Evolutionary conservation across 2,797 vertebrate species (phyloP).

Genomic region (Clarias platycephalus): DNA sequence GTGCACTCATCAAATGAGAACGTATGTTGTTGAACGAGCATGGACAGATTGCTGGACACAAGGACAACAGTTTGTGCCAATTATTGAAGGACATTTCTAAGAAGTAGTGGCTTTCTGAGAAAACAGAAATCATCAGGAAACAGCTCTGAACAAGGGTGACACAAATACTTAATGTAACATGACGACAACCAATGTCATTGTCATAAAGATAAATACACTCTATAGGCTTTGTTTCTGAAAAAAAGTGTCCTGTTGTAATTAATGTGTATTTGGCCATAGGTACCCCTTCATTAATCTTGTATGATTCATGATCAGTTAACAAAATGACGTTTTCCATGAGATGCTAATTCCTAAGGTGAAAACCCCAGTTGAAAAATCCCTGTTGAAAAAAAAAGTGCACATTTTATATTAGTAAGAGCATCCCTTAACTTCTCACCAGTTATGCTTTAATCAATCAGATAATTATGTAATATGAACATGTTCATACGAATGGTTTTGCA

Average conservation of each 20-base stretch:
- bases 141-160: neutral
- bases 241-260: constrained; percentile 6
- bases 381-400: neutral
- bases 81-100: constrained; percentile 10
- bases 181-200: neutral
- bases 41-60: constrained; percentile 38
- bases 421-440: neutral
- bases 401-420: constrained; percentile 3
- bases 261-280: constrained; percentile 19
- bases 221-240: neutral
- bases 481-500: constrained; percentile 2
- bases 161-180: neutral
- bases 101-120: constrained; percentile 16
- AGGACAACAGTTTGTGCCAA: constrained; percentile 22
- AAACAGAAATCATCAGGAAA: neutral
- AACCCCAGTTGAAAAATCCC: too few species aligned
- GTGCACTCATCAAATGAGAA: constrained; percentile 14
- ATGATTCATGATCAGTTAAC: neutral
- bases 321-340: neutral
- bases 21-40: constrained; percentile 29
- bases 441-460: neutral
- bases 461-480: neutral
- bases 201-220: constrained; percentile 6
- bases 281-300: constrained; percentile 2
- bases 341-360: neutral